Percentiles rank a stretch among this genome's conserved stretches.
Evolutionary conservation across 30 jellyfish, hydroid and myxozoan genomes (phyloP).

Genomic region (Aurelia sp.): DNA sequence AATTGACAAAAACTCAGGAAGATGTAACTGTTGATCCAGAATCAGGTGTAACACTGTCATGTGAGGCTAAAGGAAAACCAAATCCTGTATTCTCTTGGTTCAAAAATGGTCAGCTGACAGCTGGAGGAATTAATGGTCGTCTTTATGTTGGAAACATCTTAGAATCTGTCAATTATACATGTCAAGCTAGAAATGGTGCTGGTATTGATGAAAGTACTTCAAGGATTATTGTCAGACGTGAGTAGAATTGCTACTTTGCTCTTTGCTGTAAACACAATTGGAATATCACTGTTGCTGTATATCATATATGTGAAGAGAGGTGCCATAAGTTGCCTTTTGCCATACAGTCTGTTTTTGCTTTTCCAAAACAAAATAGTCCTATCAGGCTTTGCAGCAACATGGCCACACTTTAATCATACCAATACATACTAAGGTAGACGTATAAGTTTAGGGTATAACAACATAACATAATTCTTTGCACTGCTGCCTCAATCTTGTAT

Average conservation of each 20-base stretch:
- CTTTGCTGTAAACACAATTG: background rate
- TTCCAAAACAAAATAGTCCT: too few species aligned
- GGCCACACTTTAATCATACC: too few species aligned
- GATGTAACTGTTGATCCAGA: slow-evolving; percentile 70
- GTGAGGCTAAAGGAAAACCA: slow-evolving; percentile 85
- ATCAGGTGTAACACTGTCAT: slow-evolving; percentile 29
- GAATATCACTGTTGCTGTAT: too few species aligned
- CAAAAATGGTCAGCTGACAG: slow-evolving; percentile 55
- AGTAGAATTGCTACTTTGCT: slow-evolving; percentile 5
- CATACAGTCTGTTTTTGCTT: too few species aligned
- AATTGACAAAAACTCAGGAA: slow-evolving; percentile 38
- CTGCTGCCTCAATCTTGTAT: too few species aligned
- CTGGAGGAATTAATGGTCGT: slow-evolving; percentile 66
- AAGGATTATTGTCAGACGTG: slow-evolving; percentile 74
- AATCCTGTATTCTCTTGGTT: slow-evolving; percentile 70
- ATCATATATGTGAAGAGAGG: too few species aligned
- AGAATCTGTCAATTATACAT: slow-evolving; percentile 53
- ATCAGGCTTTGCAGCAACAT: too few species aligned
- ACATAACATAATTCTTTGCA: too few species aligned
- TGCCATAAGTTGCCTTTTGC: too few species aligned
- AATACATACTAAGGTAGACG: too few species aligned
- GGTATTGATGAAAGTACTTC: slow-evolving; percentile 71
- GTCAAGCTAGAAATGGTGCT: slow-evolving; percentile 84
- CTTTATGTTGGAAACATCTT: slow-evolving; percentile 16
- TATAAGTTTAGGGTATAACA: too few species aligned